Evolutionary conservation across 2,888 invertebrate genomes (phyloP), one percentile per base, ranked within the genome.

Genomic region (Keiferia lycopersicella): DNA sequence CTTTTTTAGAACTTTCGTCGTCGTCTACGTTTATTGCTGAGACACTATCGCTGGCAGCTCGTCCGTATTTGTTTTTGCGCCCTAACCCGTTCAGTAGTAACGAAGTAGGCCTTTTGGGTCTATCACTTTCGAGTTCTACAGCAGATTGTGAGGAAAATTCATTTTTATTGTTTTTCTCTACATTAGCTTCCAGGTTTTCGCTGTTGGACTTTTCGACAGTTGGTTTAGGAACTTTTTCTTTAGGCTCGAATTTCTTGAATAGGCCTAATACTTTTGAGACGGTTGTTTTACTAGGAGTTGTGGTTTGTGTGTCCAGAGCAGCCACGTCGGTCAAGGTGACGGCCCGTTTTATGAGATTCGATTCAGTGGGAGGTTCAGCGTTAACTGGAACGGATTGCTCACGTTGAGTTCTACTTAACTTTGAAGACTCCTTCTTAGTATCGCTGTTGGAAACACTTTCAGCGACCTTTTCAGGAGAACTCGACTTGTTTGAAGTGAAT

Each of bases 261-360:
- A 96, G 86, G 0, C 96, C 96, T 65, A 97, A 84, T 56, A 97
- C 96, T 78, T 94, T 95, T 0, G 96, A 96, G 2, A 95, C 95
- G 12, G 94, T 94, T 50, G 94, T 95, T 74, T 93, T 93, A 57
- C 93, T 93, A 57, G 93, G 92, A 22, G 83, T 84, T 34, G 84
- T 70, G 65, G 68, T 88, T 41, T 81, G 82, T 64, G 71, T 84
- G 59, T 86, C 85, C 65, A 92, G 75, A 64, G 88, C 89, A 7
- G 94, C 92, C 64, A 95, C 92, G 73, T 95, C 94, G 69, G 95
- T 95, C 20, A 95, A 92, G 45, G 96, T 96, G 26, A 95, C 94
- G 3, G 96, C 95, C 68, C 95, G 88, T 82, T 95, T 95, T 56
- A 95, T 93, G 34, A 94, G 87, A 69, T 93, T 94, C 0, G 94